Percentiles rank a stretch among this genome's conserved stretches.
phyloP scores from a whole-genome alignment of 2,797 vertebrate species.

The Podarcis siculus region DNA sequence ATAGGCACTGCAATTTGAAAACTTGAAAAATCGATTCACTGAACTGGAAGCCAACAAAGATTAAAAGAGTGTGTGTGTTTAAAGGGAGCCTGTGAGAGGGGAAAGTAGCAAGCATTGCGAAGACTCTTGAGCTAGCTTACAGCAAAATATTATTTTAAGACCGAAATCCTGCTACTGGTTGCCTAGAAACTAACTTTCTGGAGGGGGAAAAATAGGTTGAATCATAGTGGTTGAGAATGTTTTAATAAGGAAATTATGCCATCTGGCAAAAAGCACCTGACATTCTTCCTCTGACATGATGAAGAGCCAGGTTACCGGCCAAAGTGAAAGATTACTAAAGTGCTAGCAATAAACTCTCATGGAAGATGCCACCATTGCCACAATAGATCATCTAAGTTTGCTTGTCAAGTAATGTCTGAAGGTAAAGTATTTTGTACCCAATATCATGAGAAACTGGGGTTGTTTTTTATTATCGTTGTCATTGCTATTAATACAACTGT shows the following conservation, averaged over 20 bases:
- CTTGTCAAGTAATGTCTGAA: background rate
- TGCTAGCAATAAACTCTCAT: background rate
- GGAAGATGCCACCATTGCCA: background rate
- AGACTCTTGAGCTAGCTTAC: conserved; percentile 56
- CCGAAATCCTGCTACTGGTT: conserved; percentile 76
- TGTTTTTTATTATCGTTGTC: background rate
- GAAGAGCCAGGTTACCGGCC: conserved; percentile 8
- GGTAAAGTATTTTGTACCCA: conserved; percentile 16
- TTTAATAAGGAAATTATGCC: conserved; percentile 76
- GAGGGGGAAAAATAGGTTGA: conserved; percentile 51
- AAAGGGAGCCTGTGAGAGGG: conserved; percentile 39
- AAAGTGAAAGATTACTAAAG: background rate
- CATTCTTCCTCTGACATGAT: conserved; percentile 27
- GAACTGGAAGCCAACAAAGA: conserved; percentile 14
- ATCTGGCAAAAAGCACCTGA: conserved; percentile 50
- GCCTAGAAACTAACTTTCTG: conserved; percentile 78
- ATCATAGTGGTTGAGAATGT: conserved; percentile 66
- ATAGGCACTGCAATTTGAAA: background rate
- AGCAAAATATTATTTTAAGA: conserved; percentile 78
- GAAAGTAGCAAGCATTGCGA: conserved; percentile 55
- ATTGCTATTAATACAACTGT: background rate
- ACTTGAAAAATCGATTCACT: conserved; percentile 12
- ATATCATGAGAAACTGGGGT: background rate
- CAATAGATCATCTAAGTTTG: background rate
- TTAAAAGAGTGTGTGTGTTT: conserved; percentile 29